Percentiles rank a stretch among this genome's conserved stretches.
phyloP scores from a whole-genome alignment of 2,888 invertebrate species.

The Melanotus villosus region DNA sequence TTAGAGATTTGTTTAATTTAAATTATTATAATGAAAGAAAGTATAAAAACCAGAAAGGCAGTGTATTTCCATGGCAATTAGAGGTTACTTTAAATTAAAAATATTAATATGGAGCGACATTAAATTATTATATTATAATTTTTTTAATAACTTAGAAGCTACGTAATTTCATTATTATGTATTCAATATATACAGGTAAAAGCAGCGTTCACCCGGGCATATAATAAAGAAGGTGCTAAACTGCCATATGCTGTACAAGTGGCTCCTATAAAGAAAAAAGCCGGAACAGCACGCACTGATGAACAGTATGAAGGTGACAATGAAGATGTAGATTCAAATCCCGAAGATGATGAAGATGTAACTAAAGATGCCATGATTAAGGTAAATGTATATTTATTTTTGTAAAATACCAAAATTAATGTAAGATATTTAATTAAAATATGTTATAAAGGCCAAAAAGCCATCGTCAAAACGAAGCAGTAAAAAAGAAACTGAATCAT shows the following conservation, averaged over 20 bases:
- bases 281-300: slow-evolving; percentile 67
- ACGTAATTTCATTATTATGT: too few relatives aligned
- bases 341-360: slow-evolving; percentile 75
- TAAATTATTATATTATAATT: too few relatives aligned
- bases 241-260: slow-evolving; percentile 83
- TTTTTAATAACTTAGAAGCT: too few relatives aligned
- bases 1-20: too few relatives aligned
- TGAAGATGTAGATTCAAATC: slow-evolving; percentile 65
- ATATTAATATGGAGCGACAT: neutral
- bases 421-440: neutral
- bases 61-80: too few relatives aligned
- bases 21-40: too few relatives aligned
- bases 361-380: slow-evolving; percentile 86
- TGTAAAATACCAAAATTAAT: neutral
- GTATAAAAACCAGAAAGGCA: too few relatives aligned
- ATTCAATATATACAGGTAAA: slow-evolving; percentile 85
- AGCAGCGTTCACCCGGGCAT: slow-evolving; percentile 92
- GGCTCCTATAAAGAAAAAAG: slow-evolving; percentile 75
- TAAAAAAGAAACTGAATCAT: slow-evolving; percentile 10
- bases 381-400: slow-evolving; percentile 66
- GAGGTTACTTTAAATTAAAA: too few relatives aligned
- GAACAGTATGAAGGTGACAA: slow-evolving; percentile 67
- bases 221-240: slow-evolving; percentile 87
- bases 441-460: slow-evolving; percentile 28
- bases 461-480: neutral